Base-by-base conservation (phyloP, 2,113 vertebrate genomes). In the Tragulus kanchil region DNA sequence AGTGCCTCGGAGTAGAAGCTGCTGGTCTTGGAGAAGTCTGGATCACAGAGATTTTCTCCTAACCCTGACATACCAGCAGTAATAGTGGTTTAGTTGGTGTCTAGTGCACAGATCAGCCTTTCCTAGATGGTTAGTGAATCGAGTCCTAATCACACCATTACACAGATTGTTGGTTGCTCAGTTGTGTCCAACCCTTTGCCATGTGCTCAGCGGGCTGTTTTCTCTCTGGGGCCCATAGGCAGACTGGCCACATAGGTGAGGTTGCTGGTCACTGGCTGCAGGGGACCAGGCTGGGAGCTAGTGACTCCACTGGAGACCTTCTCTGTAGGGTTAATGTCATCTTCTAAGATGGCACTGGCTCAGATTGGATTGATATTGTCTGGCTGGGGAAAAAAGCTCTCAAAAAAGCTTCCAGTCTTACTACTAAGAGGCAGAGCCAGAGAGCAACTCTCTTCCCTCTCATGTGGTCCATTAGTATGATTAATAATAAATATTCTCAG, bases 1-100 rank as follows among this genome's bases (percentile, higher is more conserved):
- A 96, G 77, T 96, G 69, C 93, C 59, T 97, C 82, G 96, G 88
- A 96, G 36, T 94, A 56, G 94, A 96, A 94, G 95, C 90, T 97
- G 61, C 95, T 96, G 94, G 97, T 97, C 61, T 96, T 31, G 85
- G 97, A 92, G 79, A 97, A 94, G 86, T 94, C 90, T 95, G 90
- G 58, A 97, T 62, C 75, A 88, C 90, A 95, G 95, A 96, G 92
- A 95, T 95, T 85, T 95, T 93, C 93, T 97, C 94, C 92, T 87
- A 94, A 81, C 82, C 94, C 82, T 96, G 67, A 82, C 62, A 95
- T 96, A 90, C 36, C 89, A 96, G 28, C 89, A 97, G 50, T 97
- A 91, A 79, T 61, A 96, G 77, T 11, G 1, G 64, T 77, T 97
- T 36, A 85, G 75, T 85, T 97, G 94, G 36, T 85, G 90, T 36